phyloP scores from a whole-genome alignment of 2,113 vertebrate species.

The Edolisoma coerulescens region DNA sequence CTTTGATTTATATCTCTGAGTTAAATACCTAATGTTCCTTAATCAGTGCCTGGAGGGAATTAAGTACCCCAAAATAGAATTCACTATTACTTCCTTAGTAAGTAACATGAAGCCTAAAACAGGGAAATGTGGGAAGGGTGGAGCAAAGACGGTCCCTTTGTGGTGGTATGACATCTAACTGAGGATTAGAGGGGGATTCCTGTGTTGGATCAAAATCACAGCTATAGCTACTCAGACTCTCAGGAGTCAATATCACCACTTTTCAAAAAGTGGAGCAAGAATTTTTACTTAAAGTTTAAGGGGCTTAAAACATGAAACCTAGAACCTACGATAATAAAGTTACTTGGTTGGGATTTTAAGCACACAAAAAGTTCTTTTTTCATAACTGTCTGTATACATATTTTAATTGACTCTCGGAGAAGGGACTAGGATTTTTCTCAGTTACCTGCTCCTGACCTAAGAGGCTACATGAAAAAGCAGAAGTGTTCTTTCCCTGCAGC shows the following conservation, averaged over 20 bases:
- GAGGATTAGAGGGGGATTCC: neutral
- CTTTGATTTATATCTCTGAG: neutral
- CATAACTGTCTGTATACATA: neutral
- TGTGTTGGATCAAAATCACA: neutral
- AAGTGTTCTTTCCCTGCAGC: neutral
- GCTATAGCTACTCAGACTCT: neutral
- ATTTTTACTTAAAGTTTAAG: neutral
- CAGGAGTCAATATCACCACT: neutral
- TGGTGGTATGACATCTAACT: neutral
- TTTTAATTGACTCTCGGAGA: neutral
- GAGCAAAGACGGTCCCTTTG: neutral
- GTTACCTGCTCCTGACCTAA: neutral
- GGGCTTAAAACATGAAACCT: neutral
- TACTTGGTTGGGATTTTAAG: neutral
- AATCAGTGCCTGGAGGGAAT: neutral
- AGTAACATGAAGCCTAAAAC: neutral
- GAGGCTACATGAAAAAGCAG: neutral
- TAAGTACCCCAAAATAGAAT: neutral
- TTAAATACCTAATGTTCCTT: neutral
- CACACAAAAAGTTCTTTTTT: neutral
- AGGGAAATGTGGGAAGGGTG: neutral
- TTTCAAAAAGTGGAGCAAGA: neutral
- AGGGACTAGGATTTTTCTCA: neutral
- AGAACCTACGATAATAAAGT: neutral
- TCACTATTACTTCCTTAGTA: neutral